Evolutionary conservation across 2,888 invertebrate genomes (phyloP), one percentile per base, ranked within the genome.

Genomic region (Apamea sordens): DNA sequence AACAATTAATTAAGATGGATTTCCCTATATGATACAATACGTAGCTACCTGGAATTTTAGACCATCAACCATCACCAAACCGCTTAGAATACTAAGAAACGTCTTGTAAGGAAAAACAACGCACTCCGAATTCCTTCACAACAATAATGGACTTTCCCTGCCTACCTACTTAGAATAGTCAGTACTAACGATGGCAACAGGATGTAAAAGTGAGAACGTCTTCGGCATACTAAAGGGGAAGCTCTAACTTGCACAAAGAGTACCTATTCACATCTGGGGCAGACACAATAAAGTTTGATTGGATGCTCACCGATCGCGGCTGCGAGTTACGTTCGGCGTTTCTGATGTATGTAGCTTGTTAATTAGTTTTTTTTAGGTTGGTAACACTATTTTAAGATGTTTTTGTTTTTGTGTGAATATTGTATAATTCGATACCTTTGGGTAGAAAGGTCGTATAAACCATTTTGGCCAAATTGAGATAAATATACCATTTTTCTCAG

Each of bases 261-360:
- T 81, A 85, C 85, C 82, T 87, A 74, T 77, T 86, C 87, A 86
- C 88, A 90, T 89, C 90, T 90, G 89, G 82, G 80, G 85, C 84
- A 82, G 77, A 84, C 83, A 90, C 91, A 91, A 92, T 93, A 93
- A 93, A 93, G 88, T 94, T 93, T 92, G 93, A 94, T 93, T 94
- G 92, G 92, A 91, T 90, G 87, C 89, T 90, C 89, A 79, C 77
- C 73, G 85, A 88, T 85, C 85, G 72, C 73, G 24, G 75, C 79
- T 67, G 77, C 75, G 59, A 68, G 72, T 74, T 84, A 32, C 75
- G 50, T 73, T 79, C 61, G 36, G 59, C 18, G 13, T 24, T 72
- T 36, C 59, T 77, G 59, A 67, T 77, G 73, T 81, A 79, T 77
- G 59, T 65, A 21, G 68, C 59, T 65, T 61, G 81, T 76, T 82